phyloP scores from a whole-genome alignment of 2,113 vertebrate genomes.

The Terrapene triunguis region DNA sequence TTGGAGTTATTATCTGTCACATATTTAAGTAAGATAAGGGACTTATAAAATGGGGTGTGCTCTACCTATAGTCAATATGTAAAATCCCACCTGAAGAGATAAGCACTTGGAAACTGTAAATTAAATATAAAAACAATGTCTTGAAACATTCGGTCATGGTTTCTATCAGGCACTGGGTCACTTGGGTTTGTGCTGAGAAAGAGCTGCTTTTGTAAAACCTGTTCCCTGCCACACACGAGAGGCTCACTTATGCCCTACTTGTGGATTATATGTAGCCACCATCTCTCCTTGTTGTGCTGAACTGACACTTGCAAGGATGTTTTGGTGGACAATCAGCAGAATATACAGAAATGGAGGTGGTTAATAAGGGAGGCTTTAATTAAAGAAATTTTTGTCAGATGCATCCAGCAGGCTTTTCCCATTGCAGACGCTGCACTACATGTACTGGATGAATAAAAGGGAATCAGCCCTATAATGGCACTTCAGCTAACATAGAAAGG shows the following conservation, averaged over 20 bases:
- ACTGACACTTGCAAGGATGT: background rate
- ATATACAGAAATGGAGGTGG: background rate
- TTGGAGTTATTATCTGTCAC: constrained; percentile 62
- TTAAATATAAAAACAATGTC: constrained; percentile 67
- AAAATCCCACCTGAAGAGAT: constrained; percentile 76
- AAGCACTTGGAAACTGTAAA: constrained; percentile 78
- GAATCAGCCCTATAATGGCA: background rate
- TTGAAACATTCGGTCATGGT: background rate
- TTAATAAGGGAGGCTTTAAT: background rate
- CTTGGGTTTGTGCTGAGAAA: constrained; percentile 34
- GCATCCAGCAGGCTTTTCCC: background rate
- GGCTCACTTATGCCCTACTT: background rate
- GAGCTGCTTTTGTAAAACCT: background rate
- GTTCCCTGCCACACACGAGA: background rate
- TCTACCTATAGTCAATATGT: constrained; percentile 68
- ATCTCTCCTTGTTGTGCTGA: background rate
- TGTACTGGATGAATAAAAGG: background rate
- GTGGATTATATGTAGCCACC: background rate
- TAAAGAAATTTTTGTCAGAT: background rate
- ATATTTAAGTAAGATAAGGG: constrained; percentile 82
- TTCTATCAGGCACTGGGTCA: constrained; percentile 27
- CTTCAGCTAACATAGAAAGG: background rate
- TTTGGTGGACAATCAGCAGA: background rate
- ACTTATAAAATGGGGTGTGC: constrained; percentile 75
- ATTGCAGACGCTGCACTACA: background rate